phyloP scores from a whole-genome alignment of 2,888 invertebrate species.

The Catotricha subobsoleta region DNA sequence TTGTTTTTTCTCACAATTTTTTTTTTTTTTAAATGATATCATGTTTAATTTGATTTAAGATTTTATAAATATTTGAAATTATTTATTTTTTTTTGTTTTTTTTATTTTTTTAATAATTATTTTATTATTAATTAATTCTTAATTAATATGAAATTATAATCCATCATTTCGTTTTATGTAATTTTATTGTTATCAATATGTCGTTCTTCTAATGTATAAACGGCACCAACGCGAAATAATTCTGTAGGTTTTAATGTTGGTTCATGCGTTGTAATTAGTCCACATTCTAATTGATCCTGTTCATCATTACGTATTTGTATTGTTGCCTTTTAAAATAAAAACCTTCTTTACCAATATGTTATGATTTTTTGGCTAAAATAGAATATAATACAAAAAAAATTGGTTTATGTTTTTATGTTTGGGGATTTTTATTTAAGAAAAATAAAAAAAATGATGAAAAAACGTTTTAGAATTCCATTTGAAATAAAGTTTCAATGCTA shows the following conservation, averaged over 20 bases:
- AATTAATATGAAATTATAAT: too few relatives aligned
- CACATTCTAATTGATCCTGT: slow-evolving; percentile 15
- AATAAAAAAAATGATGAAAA: background rate
- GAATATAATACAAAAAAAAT: slow-evolving; percentile 11
- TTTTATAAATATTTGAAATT: too few relatives aligned
- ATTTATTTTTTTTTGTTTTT: too few relatives aligned
- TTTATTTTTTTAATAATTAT: too few relatives aligned
- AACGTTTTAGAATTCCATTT: background rate
- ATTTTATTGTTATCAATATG: slow-evolving; percentile 5
- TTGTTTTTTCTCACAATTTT: too few relatives aligned
- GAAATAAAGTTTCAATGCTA: background rate
- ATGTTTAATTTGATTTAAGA: too few relatives aligned
- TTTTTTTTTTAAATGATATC: too few relatives aligned
- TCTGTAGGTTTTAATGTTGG: slow-evolving; percentile 13
- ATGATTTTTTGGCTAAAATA: slow-evolving; percentile 27
- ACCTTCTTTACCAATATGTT: slow-evolving; percentile 32
- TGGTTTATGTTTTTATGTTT: slow-evolving; percentile 5
- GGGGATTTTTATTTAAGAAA: background rate
- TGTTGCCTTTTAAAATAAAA: slow-evolving; percentile 32
- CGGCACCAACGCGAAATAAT: slow-evolving; percentile 13
- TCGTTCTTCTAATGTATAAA: slow-evolving; percentile 14
- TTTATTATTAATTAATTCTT: too few relatives aligned
- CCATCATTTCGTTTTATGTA: too few relatives aligned
- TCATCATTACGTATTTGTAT: slow-evolving; percentile 31
- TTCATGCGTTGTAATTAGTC: slow-evolving; percentile 14